These are phyloP conservation scores for Arenaria interpres DNA, from an alignment of 2,113 vertebrate genomes.

Conservation along the genomic window DNA sequence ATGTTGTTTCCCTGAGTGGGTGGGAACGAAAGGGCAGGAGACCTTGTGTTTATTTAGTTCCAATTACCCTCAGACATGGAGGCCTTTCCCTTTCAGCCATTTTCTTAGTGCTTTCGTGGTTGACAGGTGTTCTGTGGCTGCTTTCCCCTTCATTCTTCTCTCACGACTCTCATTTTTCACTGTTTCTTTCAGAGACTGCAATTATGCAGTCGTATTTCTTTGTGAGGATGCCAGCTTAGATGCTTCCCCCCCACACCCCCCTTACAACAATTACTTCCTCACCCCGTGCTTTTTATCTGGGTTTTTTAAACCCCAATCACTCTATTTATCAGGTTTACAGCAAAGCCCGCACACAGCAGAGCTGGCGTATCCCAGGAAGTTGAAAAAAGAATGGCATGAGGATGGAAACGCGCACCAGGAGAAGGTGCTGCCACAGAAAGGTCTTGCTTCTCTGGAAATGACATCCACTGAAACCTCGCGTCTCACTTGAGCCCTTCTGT, in stretches of 20 bases:
- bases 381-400: not conserved
- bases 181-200: not conserved
- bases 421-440: not conserved
- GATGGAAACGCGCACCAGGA: not conserved
- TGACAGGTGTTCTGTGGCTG: not conserved
- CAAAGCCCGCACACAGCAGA: not conserved
- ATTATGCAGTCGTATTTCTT: not conserved
- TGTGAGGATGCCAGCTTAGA: not conserved
- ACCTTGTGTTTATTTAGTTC: not conserved
- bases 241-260: not conserved
- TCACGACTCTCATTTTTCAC: not conserved
- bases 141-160: not conserved
- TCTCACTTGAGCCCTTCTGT: rapidly evolving
- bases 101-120: not conserved
- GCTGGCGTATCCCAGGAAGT: not conserved
- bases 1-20: not conserved
- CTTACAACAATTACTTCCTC: not conserved
- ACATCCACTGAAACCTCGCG: not conserved
- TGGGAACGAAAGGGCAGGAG: not conserved
- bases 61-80: not conserved
- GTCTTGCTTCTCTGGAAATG: not conserved
- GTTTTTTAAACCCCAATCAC: not conserved
- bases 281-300: not conserved
- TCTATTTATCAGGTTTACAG: not conserved
- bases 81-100: not conserved